These are phyloP conservation scores for Corydoras sp. DNA, from an alignment of 2,113 vertebrate species.

Conservation along the genomic window DNA sequence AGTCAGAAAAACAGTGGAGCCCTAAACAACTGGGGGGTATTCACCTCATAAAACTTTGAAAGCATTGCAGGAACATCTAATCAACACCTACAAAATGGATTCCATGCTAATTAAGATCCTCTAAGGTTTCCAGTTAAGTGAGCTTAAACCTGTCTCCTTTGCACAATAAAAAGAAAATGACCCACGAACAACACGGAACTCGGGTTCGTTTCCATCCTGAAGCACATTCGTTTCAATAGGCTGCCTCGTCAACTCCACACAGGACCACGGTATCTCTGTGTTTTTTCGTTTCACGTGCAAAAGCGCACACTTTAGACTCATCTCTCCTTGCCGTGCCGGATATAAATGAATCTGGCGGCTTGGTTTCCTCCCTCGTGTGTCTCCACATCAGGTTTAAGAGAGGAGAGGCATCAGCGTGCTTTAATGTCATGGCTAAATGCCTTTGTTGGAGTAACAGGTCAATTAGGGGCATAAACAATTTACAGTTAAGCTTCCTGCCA, in stretches of 20 bases:
- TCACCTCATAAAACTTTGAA: slow-evolving; percentile 48
- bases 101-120: neutral
- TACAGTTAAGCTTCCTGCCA: slow-evolving; percentile 58
- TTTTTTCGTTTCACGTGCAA: slow-evolving; percentile 12
- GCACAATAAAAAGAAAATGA: slow-evolving; percentile 33
- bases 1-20: slow-evolving; percentile 4
- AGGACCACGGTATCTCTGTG: neutral
- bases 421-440: slow-evolving; percentile 38
- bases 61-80: slow-evolving; percentile 45
- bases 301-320: slow-evolving; percentile 11
- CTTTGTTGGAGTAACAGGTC: slow-evolving; percentile 54
- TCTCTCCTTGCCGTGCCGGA: slow-evolving; percentile 15
- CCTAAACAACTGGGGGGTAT: slow-evolving; percentile 24
- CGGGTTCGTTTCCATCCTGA: neutral
- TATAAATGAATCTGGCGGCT: slow-evolving; percentile 12
- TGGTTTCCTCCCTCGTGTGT: slow-evolving; percentile 5
- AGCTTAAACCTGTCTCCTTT: neutral
- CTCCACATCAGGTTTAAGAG: slow-evolving; percentile 18
- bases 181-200: neutral
- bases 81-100: slow-evolving; percentile 15
- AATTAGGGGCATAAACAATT: slow-evolving; percentile 58
- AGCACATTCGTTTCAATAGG: neutral
- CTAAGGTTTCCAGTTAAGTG: neutral
- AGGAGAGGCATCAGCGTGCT: slow-evolving; percentile 12
- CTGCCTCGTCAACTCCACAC: neutral